Percentiles rank a stretch among this genome's conserved stretches.
Evolutionary conservation across 2,113 vertebrate genomes (phyloP).

Genomic region (Chloropsis hardwickii): DNA sequence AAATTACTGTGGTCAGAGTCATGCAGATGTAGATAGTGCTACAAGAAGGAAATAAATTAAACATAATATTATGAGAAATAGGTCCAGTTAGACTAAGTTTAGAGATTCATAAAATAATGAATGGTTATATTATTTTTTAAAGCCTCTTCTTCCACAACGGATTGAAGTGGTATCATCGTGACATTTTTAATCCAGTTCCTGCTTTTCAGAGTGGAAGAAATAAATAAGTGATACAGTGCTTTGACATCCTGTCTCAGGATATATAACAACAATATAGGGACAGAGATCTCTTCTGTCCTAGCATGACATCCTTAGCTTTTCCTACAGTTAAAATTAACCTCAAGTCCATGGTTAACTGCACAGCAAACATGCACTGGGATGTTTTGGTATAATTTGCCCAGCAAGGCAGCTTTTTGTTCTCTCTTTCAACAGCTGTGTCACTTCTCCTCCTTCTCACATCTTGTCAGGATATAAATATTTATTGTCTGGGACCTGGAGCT

Average conservation of each 20-base stretch:
- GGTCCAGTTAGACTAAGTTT: not conserved
- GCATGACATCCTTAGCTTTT: not conserved
- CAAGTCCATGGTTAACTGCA: not conserved
- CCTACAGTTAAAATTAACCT: not conserved
- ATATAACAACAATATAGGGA: not conserved
- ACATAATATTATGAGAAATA: not conserved
- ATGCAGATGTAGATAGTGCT: not conserved
- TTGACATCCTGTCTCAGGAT: not conserved
- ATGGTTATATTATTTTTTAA: not conserved
- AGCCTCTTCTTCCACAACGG: not conserved
- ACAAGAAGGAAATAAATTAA: not conserved
- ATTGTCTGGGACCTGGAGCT: not conserved
- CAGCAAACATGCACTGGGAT: not conserved
- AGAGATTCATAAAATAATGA: not conserved
- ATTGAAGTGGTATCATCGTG: not conserved
- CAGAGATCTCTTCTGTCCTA: not conserved
- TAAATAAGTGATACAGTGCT: not conserved
- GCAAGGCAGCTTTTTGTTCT: not conserved
- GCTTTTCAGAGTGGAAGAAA: not conserved
- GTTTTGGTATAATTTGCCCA: not conserved
- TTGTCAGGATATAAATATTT: not conserved
- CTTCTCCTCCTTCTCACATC: not conserved
- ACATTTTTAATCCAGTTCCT: not conserved
- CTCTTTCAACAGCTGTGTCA: not conserved
- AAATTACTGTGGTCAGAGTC: not conserved